Base-by-base conservation (phyloP, 2,113 vertebrate genomes). In the Calcarius ornatus region DNA sequence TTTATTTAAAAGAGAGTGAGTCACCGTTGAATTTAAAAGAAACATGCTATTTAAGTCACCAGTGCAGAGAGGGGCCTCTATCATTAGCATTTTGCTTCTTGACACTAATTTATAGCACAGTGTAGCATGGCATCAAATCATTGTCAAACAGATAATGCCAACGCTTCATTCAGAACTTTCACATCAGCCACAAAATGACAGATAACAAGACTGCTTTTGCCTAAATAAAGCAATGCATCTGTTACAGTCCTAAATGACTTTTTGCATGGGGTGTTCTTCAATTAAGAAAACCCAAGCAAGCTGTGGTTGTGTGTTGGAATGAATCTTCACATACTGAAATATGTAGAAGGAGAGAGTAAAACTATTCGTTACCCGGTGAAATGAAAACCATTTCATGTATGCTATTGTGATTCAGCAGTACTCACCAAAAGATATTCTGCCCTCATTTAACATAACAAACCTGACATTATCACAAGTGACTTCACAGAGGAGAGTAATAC, bases 51-150 rank as follows among this genome's bases (percentile, higher is more conserved):
- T 98, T 98, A 96, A 97, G 86, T 92, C 94, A 92, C 93, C 97
- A 95, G 92, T 95, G 83, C 95, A 91, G 90, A 93, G 85, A 96
- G 48, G 27, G 61, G 88, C 70, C 94, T 95, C 96, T 97, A 90
- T 97, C 97, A 98, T 98, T 98, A 98, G 87, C 92, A 89, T 94
- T 96, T 97, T 96, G 61, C 61, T 94, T 98, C 94, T 94, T 95
- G 97, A 97, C 97, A 94, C 81, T 98, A 97, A 98, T 98, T 98
- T 97, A 92, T 89, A 93, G 82, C 47, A 61, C 13, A 68, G 68
- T 54, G 50, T 83, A 83, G 45, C 65, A 40, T 40, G 87, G 82
- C 79, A 86, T 83, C 93, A 95, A 96, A 90, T 95, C 92, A 79
- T 80, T 98, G 97, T 97, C 96, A 96, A 86, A 93, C 31, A 85